Conservation (phyloP, 2,113 vertebrate genomes). For the Himantopus leucocephalus region DNA sequence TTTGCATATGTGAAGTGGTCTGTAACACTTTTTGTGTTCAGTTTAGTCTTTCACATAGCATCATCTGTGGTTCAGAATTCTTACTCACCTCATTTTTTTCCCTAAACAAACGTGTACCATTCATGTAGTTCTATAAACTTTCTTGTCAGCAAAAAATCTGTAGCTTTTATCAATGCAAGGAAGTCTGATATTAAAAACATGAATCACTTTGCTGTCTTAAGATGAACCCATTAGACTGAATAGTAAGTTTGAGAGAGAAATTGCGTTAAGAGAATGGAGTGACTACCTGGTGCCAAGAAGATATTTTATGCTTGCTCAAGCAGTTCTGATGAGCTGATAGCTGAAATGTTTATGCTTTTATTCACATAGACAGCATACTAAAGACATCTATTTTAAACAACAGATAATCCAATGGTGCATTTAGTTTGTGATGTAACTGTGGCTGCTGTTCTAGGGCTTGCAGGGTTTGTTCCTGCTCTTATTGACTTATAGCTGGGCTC, state of each 20-base stretch:
- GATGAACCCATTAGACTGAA: conserved; percentile 60
- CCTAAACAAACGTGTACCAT: conserved; percentile 31
- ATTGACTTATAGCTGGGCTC: neutral
- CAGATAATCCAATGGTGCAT: conserved; percentile 71
- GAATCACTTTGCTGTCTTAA: conserved; percentile 61
- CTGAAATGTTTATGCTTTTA: conserved; percentile 83
- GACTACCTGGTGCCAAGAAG: conserved; percentile 74
- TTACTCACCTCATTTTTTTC: conserved; percentile 52
- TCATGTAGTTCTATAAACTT: conserved; percentile 10
- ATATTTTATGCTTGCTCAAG: conserved; percentile 81
- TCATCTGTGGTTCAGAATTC: conserved; percentile 20
- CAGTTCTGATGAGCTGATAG: conserved; percentile 81
- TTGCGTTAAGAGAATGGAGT: neutral
- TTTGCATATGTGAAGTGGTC: neutral
- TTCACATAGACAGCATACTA: conserved; percentile 79
- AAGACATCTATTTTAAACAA: conserved; percentile 78
- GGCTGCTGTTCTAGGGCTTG: conserved; percentile 53
- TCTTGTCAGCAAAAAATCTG: conserved; percentile 51
- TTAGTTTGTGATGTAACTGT: conserved; percentile 64
- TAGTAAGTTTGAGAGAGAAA: conserved; percentile 24
- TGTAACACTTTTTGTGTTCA: neutral
- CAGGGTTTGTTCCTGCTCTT: neutral
- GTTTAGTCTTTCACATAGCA: neutral
- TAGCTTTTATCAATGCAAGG: conserved; percentile 47
- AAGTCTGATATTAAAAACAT: conserved; percentile 61